A percentile compares a stretch with the other conserved stretches of the same genome.
phyloP scores from a whole-genome alignment of 92 coral and sea anemone species.

The Siderastrea radians region DNA sequence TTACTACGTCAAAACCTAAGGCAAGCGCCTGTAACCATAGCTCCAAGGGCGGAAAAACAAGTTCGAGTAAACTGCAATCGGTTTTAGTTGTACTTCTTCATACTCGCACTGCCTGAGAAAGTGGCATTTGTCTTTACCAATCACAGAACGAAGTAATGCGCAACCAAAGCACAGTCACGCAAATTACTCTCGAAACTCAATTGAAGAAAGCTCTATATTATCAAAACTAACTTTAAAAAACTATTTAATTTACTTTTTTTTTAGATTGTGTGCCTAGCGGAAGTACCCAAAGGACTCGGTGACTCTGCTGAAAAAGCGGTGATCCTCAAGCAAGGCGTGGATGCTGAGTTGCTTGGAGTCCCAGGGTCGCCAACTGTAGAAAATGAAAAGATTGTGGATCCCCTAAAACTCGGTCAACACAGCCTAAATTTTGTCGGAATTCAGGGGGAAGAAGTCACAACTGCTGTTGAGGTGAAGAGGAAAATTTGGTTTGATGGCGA shows the following conservation, averaged over 20 bases:
- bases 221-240: too few species aligned
- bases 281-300: not conserved
- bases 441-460: constrained; percentile 48
- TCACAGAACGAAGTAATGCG: too few species aligned
- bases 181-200: too few species aligned
- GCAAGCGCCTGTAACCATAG: too few species aligned
- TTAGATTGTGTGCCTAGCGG: constrained; percentile 17
- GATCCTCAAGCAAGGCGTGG: constrained; percentile 41
- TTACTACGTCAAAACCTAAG: too few species aligned
- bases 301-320: not conserved
- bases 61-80: too few species aligned
- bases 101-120: too few species aligned
- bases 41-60: too few species aligned
- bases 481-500: constrained; percentile 75
- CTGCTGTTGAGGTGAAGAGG: constrained; percentile 27
- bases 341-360: constrained; percentile 26
- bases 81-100: too few species aligned
- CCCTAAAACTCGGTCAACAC: constrained; percentile 19
- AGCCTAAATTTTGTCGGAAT: constrained; percentile 45
- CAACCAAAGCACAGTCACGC: too few species aligned
- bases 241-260: not conserved
- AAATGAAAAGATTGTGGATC: constrained; percentile 42
- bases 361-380: constrained; percentile 21
- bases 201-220: too few species aligned
- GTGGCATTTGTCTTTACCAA: too few species aligned